Percentiles rank a stretch among this genome's conserved stretches.
These are phyloP conservation scores for Agrotis ipsilon DNA, from an alignment of 2,888 invertebrate genomes.

Conservation along the genomic window DNA sequence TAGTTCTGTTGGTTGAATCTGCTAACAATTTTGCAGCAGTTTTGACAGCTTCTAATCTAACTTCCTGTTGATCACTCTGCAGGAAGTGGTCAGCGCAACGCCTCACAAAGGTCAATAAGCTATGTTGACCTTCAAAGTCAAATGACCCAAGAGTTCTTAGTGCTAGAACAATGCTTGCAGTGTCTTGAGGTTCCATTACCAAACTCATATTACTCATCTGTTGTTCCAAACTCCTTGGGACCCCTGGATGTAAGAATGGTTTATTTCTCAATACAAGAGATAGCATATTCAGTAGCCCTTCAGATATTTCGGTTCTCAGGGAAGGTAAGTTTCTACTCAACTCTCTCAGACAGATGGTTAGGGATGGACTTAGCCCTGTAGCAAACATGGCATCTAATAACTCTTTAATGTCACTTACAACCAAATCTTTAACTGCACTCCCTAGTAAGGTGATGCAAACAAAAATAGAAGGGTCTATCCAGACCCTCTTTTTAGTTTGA, in stretches of 20 bases:
- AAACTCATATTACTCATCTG: constrained; percentile 87
- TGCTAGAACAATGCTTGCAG: constrained; percentile 96
- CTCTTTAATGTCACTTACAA: constrained; percentile 95
- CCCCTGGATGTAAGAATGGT: constrained; percentile 95
- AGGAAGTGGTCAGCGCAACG: constrained; percentile 98
- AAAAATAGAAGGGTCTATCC: constrained; percentile 97
- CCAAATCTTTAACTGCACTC: constrained; percentile 95
- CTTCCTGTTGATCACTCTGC: constrained; percentile 97
- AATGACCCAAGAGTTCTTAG: constrained; percentile 97
- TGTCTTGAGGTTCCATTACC: constrained; percentile 93
- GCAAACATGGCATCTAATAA: constrained; percentile 98
- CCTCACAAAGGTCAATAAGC: constrained; percentile 97
- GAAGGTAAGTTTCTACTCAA: constrained; percentile 96
- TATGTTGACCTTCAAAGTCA: constrained; percentile 97
- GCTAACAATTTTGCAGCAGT: constrained; percentile 97
- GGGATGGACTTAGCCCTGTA: constrained; percentile 96
- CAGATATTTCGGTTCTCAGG: constrained; percentile 97
- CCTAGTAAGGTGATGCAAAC: constrained; percentile 98
- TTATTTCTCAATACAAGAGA: constrained; percentile 97
- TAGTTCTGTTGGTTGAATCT: constrained; percentile 93
- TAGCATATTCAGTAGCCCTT: constrained; percentile 97
- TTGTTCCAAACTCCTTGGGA: constrained; percentile 92
- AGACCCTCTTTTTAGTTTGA: constrained; percentile 94
- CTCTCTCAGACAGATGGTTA: constrained; percentile 97
- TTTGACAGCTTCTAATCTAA: constrained; percentile 97